These are phyloP conservation scores for Neopipo cinnamomea DNA, from an alignment of 2,113 vertebrate species.

Conservation along the genomic window DNA sequence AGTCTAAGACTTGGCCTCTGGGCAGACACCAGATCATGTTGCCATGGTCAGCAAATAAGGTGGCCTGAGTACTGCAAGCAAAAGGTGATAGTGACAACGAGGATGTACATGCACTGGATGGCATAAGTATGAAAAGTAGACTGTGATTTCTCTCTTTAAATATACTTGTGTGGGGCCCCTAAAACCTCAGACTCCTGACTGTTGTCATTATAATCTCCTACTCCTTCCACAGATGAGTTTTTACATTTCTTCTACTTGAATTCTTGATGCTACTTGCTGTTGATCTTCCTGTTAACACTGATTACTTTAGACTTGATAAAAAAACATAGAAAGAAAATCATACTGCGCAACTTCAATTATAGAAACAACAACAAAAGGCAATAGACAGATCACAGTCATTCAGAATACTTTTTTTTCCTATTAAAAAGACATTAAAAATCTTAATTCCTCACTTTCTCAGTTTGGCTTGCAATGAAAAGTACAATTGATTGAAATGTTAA, in stretches of 20 bases:
- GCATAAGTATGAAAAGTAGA: neutral
- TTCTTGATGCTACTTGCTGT: neutral
- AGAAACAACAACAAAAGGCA: constrained; percentile 14
- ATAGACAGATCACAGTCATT: neutral
- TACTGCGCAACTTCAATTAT: neutral
- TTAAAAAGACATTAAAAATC: constrained; percentile 15
- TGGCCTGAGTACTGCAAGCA: neutral
- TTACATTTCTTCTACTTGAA: neutral
- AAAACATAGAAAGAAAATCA: neutral
- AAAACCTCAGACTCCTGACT: neutral
- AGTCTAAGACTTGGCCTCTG: neutral
- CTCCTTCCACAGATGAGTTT: neutral
- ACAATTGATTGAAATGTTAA: constrained; percentile 45
- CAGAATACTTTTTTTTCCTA: neutral
- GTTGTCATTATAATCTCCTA: neutral
- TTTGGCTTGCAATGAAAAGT: constrained; percentile 4
- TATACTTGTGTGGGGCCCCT: accelerated
- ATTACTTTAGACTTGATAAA: neutral
- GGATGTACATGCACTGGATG: neutral
- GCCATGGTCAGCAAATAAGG: neutral
- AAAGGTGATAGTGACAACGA: neutral
- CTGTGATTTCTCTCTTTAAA: neutral
- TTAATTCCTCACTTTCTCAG: neutral
- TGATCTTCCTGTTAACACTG: neutral
- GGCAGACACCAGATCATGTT: neutral